A percentile compares a stretch with the other conserved stretches of the same genome.
phyloP scores from a whole-genome alignment of 2,113 vertebrate genomes.

The Uropsilus gracilis region DNA sequence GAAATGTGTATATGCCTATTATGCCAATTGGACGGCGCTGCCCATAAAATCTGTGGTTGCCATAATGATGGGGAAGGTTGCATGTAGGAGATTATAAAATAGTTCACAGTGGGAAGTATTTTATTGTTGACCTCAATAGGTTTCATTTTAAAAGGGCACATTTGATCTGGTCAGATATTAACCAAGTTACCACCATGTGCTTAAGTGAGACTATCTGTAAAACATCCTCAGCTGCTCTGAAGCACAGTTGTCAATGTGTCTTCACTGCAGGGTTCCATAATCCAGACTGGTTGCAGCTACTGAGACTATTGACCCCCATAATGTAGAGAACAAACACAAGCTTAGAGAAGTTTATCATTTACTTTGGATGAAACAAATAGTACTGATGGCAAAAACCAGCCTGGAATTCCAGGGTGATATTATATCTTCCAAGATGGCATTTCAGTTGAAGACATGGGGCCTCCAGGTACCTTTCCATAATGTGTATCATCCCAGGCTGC shows the following conservation, averaged over 20 bases:
- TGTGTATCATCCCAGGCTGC: background rate
- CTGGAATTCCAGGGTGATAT: background rate
- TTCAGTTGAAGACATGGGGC: background rate
- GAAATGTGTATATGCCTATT: background rate
- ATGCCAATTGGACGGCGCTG: background rate
- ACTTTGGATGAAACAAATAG: background rate
- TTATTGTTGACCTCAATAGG: background rate
- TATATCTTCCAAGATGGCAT: background rate
- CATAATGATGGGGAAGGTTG: background rate
- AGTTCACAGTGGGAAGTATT: background rate
- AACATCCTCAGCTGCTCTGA: background rate
- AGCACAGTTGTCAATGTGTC: background rate
- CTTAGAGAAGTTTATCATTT: background rate
- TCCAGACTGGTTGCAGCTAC: background rate
- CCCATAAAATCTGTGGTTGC: background rate
- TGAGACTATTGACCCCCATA: background rate
- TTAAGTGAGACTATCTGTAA: background rate
- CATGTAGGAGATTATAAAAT: background rate
- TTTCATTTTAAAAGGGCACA: background rate
- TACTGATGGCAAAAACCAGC: background rate
- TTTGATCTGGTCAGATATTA: background rate
- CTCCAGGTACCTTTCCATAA: rapidly evolving
- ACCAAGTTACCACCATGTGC: background rate
- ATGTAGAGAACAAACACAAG: background rate
- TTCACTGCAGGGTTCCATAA: background rate